Evolutionary conservation across 2,888 invertebrate genomes (phyloP), one percentile per base, ranked within the genome.

Genomic region (Cryptus viduatorius): DNA sequence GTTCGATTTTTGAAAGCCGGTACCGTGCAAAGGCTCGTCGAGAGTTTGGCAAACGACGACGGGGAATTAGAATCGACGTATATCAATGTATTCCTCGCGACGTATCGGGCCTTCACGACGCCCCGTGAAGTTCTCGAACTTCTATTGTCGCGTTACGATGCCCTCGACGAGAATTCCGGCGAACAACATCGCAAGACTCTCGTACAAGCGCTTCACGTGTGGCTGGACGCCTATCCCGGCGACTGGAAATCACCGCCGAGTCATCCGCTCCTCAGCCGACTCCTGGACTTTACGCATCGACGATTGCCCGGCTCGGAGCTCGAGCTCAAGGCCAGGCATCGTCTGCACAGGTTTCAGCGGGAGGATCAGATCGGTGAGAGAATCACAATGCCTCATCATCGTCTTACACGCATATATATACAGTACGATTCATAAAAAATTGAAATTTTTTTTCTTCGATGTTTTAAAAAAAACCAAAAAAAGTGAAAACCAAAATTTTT

Each of bases 31-130:
- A 96, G 97, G 90, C 95, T 99, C 87, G 98, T 99, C 80, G 99
- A 99, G 94, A 98, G 98, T 82, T 95, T 99, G 89, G 97, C 98
- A 85, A 98, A 98, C 79, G 98, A 98, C 93, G 97, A 98, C 91
- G 99, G 99, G 64, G 98, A 99, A 94, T 95, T 99, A 90, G 99
- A 99, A 95, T 98, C 98, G 85, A 98, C 99, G 46, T 99, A 99
- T 94, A 98, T 99, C 94, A 98, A 99, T 94, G 98, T 99, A 71
- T 99, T 99, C 94, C 96, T 99, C 89, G 98, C 98, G 88, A 98
- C 98, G 1, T 99, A 98, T 94, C 95, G 98, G 83, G 97, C 97
- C 59, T 99, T 99, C 94, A 97, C 99, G 89, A 97, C 97, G 78
- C 96, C 98, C 86, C 95, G 96, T 91, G 97, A 98, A 92, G 98